Conservation (phyloP, 1,140 invertebrate species). For the Brachionus calyciflorus region DNA sequence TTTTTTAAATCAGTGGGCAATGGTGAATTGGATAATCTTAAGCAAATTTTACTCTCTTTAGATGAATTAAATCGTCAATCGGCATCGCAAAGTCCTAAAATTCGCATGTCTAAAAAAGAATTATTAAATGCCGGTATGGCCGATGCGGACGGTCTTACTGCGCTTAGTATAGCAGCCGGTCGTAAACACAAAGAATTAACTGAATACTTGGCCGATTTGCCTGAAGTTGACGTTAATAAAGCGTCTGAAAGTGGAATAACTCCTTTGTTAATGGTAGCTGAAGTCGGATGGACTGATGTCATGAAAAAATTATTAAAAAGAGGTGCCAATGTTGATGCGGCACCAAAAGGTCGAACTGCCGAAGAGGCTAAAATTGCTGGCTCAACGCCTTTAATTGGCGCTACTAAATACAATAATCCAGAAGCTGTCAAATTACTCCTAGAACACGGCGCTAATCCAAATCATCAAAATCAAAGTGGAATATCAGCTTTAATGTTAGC, state of each 20-base stretch:
- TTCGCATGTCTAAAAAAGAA: slow-evolving; percentile 21
- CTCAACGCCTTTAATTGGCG: slow-evolving; percentile 43
- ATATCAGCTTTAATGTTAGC: slow-evolving; percentile 47
- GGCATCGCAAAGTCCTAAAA: not conserved
- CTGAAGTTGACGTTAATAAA: slow-evolving; percentile 47
- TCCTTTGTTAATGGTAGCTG: slow-evolving; percentile 46
- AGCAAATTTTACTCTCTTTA: slow-evolving; percentile 11
- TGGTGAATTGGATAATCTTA: slow-evolving; percentile 28
- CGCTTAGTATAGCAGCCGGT: slow-evolving; percentile 45
- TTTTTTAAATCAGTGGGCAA: slow-evolving; percentile 42
- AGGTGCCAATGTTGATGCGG: slow-evolving; percentile 45
- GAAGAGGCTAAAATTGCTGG: slow-evolving; percentile 47
- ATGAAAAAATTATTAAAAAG: slow-evolving; percentile 34
- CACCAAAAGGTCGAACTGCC: slow-evolving; percentile 23
- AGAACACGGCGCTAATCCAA: slow-evolving; percentile 37
- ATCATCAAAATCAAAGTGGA: slow-evolving; percentile 47
- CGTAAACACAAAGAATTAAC: slow-evolving; percentile 47
- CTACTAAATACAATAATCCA: slow-evolving; percentile 47
- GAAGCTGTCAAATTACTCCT: slow-evolving; percentile 37
- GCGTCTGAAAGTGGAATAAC: slow-evolving; percentile 44
- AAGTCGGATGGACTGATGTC: slow-evolving; percentile 47
- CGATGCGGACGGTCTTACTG: slow-evolving; percentile 37
- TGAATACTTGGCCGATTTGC: slow-evolving; percentile 25
- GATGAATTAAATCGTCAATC: slow-evolving; percentile 16
- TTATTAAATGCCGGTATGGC: slow-evolving; percentile 41